Evolutionary conservation across 92 coral and sea anemone species (phyloP), one percentile per base, ranked within the genome.

Genomic region (Scolanthus callimorphus): DNA sequence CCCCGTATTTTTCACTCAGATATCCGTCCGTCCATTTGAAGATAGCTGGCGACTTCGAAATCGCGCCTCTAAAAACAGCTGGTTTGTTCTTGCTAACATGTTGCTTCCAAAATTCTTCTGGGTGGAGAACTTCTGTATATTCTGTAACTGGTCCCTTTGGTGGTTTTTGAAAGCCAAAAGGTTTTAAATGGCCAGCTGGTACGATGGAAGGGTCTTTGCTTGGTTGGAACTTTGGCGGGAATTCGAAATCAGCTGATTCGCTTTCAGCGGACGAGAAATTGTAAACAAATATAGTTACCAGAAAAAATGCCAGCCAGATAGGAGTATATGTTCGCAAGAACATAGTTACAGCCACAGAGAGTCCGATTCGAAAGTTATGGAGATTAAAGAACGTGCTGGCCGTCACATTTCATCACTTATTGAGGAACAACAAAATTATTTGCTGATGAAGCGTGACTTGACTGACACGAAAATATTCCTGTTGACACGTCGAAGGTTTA

Each of bases 101-200:
- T n/a, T 89, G 69, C 3, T 76, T 48, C 98, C 98, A 92, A 55
- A 92, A 89, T 24, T 62, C 59, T 52, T 68, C 82, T 1, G 94
- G 96, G 51, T 79, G 65, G 17, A 92, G 56, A 59, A 74, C 91
- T 11, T 69, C 71, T 13, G 31, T 47, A 53, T 92, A 85, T 50
- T 92, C 96, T 2, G 62, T 53, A 0, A 88, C 87, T 15, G 90
- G 96, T 11, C 98, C 98, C 11, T 89, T 82, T 1, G 98, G 79
- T 8, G 80, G 59, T 66, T 86, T 53, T 30, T 92, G 98, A 26
- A 74, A 39, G 1, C 98, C 98, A 66, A 92, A 82, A 0, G 85
- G 87, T 50, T 86, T 83, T 49, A 86, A 55, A 64, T 90, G 97
- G 12, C 97, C 97, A 0, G 80, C 53, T 1, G 79, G 88, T n/a